Conservation (phyloP, 2,888 invertebrate genomes). For the Tenthredo scrophulariae region DNA sequence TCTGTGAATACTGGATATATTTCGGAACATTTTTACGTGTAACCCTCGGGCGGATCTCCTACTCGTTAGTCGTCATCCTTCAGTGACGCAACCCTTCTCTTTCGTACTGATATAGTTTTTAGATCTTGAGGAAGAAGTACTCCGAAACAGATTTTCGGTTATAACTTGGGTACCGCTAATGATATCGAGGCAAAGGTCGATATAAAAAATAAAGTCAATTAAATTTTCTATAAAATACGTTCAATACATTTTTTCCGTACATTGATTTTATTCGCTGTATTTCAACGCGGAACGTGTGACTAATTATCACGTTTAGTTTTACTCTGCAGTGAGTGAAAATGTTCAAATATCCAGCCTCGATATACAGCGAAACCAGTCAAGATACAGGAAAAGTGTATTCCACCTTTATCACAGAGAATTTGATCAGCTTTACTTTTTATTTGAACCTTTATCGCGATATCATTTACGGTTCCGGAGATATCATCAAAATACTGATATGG, state of each 20-base stretch:
- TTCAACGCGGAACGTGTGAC: not conserved
- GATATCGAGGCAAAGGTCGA: not conserved
- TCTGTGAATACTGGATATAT: not conserved
- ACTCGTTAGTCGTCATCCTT: not conserved
- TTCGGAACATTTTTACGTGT: slow-evolving; percentile 36
- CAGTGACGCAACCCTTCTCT: not conserved
- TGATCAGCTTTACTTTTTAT: not conserved
- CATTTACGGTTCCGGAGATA: not conserved
- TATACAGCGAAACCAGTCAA: not conserved
- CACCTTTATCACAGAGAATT: not conserved
- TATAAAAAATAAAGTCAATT: not conserved
- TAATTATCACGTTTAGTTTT: not conserved
- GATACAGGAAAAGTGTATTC: not conserved
- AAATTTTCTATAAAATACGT: not conserved
- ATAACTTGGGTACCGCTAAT: not conserved
- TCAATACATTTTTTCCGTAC: not conserved
- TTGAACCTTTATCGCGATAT: not conserved
- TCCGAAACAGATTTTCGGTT: not conserved
- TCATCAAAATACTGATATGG: not conserved
- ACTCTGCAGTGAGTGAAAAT: not conserved
- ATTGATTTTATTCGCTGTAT: not conserved
- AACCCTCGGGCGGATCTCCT: slow-evolving; percentile 9
- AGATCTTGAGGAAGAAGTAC: not conserved
- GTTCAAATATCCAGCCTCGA: not conserved
- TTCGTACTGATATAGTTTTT: not conserved